Evolutionary conservation across 2,888 invertebrate species (phyloP).

Genomic region (Cryptocephalus moraei): DNA sequence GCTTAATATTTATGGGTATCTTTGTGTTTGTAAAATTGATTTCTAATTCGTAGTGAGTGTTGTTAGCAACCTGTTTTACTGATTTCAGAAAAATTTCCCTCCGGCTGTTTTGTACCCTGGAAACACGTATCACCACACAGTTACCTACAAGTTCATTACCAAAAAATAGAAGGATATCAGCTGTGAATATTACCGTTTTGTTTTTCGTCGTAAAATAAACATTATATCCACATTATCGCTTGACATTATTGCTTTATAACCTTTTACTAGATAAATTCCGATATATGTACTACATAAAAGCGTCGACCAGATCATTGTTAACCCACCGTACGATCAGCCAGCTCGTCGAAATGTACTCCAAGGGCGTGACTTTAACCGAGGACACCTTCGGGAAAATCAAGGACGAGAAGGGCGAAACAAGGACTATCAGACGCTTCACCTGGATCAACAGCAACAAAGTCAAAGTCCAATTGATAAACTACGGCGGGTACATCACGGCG

Average conservation of each 20-base stretch:
- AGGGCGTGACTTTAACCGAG: slow-evolving; percentile 8
- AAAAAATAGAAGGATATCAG: slow-evolving; percentile 5
- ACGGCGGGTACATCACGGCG: slow-evolving; percentile 73
- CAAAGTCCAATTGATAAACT: slow-evolving; percentile 57
- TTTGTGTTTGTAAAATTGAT: too few species aligned
- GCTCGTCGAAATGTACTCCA: too few species aligned
- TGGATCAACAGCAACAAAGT: slow-evolving; percentile 2
- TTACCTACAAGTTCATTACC: slow-evolving; percentile 29
- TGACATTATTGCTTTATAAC: not conserved
- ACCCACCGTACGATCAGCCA: too few species aligned
- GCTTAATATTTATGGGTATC: too few species aligned
- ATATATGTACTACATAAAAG: not conserved
- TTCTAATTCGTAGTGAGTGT: too few species aligned
- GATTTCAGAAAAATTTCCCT: slow-evolving; percentile 62
- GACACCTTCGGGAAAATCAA: slow-evolving; percentile 28
- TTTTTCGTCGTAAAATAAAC: not conserved
- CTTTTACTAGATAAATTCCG: not conserved
- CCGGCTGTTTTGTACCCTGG: slow-evolving; percentile 62
- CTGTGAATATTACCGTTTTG: too few species aligned
- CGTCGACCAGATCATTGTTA: too few species aligned
- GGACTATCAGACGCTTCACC: slow-evolving; percentile 14
- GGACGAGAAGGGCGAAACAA: slow-evolving; percentile 30
- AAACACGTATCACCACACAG: slow-evolving; percentile 55
- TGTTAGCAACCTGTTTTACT: slow-evolving; percentile 1
- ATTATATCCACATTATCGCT: not conserved